Evolutionary conservation across 2,797 vertebrate species (phyloP).

Genomic region (Macrochelys suwanniensis): DNA sequence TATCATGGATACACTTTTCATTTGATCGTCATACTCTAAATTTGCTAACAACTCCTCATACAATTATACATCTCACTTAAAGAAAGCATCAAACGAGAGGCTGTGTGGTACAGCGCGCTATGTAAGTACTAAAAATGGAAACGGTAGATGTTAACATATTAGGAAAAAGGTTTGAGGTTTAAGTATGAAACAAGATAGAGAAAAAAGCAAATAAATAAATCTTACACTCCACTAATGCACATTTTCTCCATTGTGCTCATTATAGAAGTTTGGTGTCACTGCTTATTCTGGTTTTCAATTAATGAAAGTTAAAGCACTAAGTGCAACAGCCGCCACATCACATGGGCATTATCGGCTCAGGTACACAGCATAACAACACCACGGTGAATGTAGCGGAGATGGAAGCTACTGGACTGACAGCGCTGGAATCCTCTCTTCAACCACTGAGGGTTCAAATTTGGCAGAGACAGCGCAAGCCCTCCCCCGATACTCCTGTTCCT

Average conservation of each 20-base stretch:
- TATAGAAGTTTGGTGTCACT: slow-evolving; percentile 7
- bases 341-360: background rate
- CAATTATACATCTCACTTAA: slow-evolving; percentile 38
- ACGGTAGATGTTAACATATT: slow-evolving; percentile 6
- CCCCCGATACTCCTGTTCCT: background rate
- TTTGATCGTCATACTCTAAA: background rate
- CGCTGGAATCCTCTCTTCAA: background rate
- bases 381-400: background rate
- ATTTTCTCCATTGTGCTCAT: background rate
- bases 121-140: background rate
- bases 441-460: background rate
- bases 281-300: background rate
- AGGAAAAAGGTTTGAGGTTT: slow-evolving; percentile 31
- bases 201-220: slow-evolving; percentile 19
- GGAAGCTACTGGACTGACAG: background rate
- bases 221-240: background rate
- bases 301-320: background rate
- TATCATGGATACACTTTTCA: background rate
- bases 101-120: background rate
- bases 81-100: slow-evolving; percentile 50
- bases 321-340: background rate
- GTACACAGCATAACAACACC: background rate
- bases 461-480: background rate
- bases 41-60: slow-evolving; percentile 9
- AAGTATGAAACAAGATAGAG: slow-evolving; percentile 37